These are phyloP conservation scores for Petroica traversi DNA, from an alignment of 2,113 vertebrate genomes.

Conservation along the genomic window DNA sequence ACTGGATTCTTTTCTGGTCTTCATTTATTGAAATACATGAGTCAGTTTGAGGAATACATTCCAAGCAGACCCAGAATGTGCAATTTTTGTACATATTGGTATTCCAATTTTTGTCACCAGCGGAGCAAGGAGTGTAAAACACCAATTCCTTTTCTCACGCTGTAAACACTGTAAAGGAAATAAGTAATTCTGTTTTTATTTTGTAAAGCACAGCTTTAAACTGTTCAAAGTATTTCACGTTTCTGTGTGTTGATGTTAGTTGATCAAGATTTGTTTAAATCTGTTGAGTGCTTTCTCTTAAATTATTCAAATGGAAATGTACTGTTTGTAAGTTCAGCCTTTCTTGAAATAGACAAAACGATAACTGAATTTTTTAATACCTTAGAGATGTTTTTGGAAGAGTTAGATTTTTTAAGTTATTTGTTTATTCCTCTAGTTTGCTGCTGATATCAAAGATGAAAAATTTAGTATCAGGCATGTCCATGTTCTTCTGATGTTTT, in stretches of 20 bases:
- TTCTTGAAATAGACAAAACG: not conserved
- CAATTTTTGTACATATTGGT: not conserved
- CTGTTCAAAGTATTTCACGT: not conserved
- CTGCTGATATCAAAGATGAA: not conserved
- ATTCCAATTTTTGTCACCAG: not conserved
- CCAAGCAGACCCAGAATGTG: not conserved
- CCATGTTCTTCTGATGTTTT: not conserved
- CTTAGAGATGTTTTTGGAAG: not conserved
- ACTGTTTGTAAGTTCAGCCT: not conserved
- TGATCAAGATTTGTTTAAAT: not conserved
- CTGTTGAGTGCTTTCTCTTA: not conserved
- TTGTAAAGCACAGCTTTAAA: not conserved
- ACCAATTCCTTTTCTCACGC: not conserved
- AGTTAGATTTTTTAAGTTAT: not conserved
- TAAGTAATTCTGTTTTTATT: not conserved
- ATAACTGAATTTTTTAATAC: not conserved
- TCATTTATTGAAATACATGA: not conserved
- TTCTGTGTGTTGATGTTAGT: not conserved
- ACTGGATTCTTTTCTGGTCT: not conserved
- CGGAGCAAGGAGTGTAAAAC: not conserved
- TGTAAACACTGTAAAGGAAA: not conserved
- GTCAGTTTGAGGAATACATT: not conserved
- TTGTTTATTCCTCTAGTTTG: not conserved
- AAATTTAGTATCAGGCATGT: not conserved
- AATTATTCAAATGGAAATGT: not conserved